A percentile compares a stretch with the other conserved stretches of the same genome.
These are phyloP conservation scores for Phragmatobia fuliginosa DNA, from an alignment of 2,888 invertebrate species.

Conservation along the genomic window DNA sequence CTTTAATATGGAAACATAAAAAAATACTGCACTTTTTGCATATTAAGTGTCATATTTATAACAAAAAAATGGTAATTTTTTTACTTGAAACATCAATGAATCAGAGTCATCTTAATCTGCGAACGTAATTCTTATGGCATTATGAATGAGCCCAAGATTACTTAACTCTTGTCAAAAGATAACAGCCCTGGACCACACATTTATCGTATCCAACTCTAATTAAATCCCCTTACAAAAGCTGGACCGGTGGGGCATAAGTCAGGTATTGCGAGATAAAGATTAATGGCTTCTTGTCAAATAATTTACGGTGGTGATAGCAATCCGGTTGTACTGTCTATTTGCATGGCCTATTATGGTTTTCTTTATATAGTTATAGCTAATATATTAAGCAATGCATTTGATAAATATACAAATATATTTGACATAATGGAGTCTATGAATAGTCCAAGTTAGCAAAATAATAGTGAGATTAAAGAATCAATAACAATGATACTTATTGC, in stretches of 20 bases:
- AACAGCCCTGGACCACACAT: constrained; percentile 76
- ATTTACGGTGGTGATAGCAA: constrained; percentile 78
- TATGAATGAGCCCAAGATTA: constrained; percentile 73
- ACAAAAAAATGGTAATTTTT: neutral
- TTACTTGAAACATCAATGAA: constrained; percentile 5
- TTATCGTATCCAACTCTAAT: constrained; percentile 75
- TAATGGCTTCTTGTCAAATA: constrained; percentile 80
- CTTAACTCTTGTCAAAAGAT: constrained; percentile 73
- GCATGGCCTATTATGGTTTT: constrained; percentile 44
- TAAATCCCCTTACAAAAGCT: constrained; percentile 70
- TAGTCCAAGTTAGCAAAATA: no score
- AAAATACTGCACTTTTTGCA: no score
- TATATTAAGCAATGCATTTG: constrained; percentile 30
- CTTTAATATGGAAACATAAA: no score
- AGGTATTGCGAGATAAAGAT: constrained; percentile 79
- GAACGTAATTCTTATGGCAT: constrained; percentile 65
- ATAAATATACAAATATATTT: no score
- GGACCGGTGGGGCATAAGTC: constrained; percentile 58
- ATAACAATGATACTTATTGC: no score
- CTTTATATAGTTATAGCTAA: constrained; percentile 45
- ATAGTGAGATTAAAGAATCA: no score
- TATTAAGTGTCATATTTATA: neutral
- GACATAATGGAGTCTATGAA: no score
- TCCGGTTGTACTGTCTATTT: constrained; percentile 46
- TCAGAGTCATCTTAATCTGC: constrained; percentile 60